Evolutionary conservation across 2,797 vertebrate species (phyloP).

Genomic region (Adrianichthys oophorus): DNA sequence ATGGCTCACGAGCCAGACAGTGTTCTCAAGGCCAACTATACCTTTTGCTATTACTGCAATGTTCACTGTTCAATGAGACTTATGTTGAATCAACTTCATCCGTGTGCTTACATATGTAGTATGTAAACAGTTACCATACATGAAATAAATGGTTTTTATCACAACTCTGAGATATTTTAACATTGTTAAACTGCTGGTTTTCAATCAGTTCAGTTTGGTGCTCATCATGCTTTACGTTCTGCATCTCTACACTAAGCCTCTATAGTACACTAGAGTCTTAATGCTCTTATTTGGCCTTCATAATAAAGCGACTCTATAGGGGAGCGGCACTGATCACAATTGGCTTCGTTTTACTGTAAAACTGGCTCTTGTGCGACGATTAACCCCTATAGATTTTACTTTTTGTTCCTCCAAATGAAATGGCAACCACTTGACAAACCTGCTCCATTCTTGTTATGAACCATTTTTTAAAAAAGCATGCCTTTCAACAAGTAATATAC

Average conservation of each 20-base stretch:
- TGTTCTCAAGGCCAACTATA: constrained; percentile 58
- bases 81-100: constrained; percentile 73
- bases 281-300: too few species aligned
- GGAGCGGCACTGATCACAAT: constrained; percentile 6
- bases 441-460: constrained; percentile 34
- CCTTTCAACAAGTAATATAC: constrained; percentile 41
- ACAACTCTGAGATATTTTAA: constrained; percentile 77
- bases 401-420: constrained; percentile 13
- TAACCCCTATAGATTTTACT: too few species aligned
- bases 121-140: constrained; percentile 82
- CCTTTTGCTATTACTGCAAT: constrained; percentile 64
- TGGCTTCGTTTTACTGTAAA: constrained; percentile 30
- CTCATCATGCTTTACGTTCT: constrained; percentile 38
- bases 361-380: constrained; percentile 20
- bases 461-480: constrained; percentile 19
- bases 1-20: constrained; percentile 59
- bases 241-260: constrained; percentile 21
- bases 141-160: constrained; percentile 84
- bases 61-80: constrained; percentile 63
- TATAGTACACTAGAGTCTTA: constrained; percentile 13
- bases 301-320: background rate
- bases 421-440: constrained; percentile 16
- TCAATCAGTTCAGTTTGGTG: constrained; percentile 58
- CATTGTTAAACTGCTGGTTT: constrained; percentile 68
- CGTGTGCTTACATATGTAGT: constrained; percentile 81